phyloP scores from a whole-genome alignment of 2,797 vertebrate genomes.

The Micromesistius poutassou region DNA sequence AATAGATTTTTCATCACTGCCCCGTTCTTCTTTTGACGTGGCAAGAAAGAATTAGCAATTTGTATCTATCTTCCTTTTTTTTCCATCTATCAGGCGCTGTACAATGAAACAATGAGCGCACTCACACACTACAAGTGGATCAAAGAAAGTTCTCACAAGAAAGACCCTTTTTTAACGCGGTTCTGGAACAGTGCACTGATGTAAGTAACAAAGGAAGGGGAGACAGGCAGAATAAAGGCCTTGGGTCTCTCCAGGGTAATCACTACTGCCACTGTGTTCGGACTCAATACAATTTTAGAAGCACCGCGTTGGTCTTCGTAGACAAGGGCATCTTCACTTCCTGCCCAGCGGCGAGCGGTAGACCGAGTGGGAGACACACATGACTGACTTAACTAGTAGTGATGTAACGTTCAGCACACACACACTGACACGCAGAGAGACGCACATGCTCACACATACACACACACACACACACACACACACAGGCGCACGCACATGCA shows the following conservation, averaged over 20 bases:
- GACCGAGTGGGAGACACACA: background rate
- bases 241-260: slow-evolving; percentile 54
- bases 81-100: slow-evolving; percentile 58
- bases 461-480: slow-evolving; percentile 12
- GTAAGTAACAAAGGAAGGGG: slow-evolving; percentile 57
- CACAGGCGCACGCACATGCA: background rate
- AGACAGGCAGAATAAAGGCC: slow-evolving; percentile 48
- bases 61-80: slow-evolving; percentile 38
- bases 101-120: slow-evolving; percentile 58
- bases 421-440: slow-evolving; percentile 14
- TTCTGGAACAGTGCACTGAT: slow-evolving; percentile 39
- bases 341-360: background rate
- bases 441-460: background rate
- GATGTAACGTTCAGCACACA: slow-evolving; percentile 5
- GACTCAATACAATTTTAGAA: slow-evolving; percentile 50
- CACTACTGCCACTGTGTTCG: slow-evolving; percentile 41
- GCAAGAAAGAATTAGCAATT: slow-evolving; percentile 46
- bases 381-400: background rate
- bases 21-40: slow-evolving; percentile 52
- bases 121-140: slow-evolving; percentile 57
- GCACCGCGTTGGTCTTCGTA: slow-evolving; percentile 39
- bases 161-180: slow-evolving; percentile 41
- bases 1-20: slow-evolving; percentile 37
- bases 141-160: slow-evolving; percentile 64
- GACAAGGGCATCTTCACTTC: slow-evolving; percentile 34